Base-by-base conservation (phyloP, 2,113 vertebrate genomes). In the Tonatia bakeri region DNA sequence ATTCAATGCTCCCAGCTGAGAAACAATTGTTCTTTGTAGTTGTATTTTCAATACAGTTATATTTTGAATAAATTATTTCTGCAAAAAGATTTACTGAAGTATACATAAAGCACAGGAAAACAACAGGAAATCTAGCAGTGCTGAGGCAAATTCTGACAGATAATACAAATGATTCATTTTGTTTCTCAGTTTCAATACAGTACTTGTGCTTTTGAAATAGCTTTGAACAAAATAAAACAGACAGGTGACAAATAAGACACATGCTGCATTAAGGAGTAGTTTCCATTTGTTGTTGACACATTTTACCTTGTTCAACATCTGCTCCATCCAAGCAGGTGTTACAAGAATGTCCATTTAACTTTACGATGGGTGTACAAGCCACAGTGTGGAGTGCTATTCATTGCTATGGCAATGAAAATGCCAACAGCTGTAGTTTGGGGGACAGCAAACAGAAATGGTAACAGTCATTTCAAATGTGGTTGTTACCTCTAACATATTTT, bases 191-290 rank as follows among this genome's bases (percentile, higher is more conserved):
- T 97, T 91, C 64, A 87, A 52, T 43, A 65, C 33, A 67, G 40
- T 91, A 79, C 92, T 91, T 95, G 81, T 69, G 72, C 65, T 94
- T 96, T 90, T 77, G 50, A 97, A 95, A 92, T 65, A 91, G 91
- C 38, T 95, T 67, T 87, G 96, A 96, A 96, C 95, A 96, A 97
- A 96, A 95, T 50, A 96, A 91, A 96, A 90, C 38, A 94, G 90
- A 82, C 0, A 82, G 87, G 45, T 95, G 91, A 97, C 89, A 94
- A 95, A 64, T 50, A 77, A 88, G 85, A 93, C 56, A 92, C 36
- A 70, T 0, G 1, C 56, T 89, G 67, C 54, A 80, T 76, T 80
- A 92, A 95, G 77, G 77, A 87, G 79, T 73, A n/a, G 22, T 67
- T 96, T 81, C 77, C 67, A 80, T 84, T 67, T 94, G 85, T 94